Base-by-base conservation (phyloP, 2,888 invertebrate genomes). In the Ferrisia virgata region DNA sequence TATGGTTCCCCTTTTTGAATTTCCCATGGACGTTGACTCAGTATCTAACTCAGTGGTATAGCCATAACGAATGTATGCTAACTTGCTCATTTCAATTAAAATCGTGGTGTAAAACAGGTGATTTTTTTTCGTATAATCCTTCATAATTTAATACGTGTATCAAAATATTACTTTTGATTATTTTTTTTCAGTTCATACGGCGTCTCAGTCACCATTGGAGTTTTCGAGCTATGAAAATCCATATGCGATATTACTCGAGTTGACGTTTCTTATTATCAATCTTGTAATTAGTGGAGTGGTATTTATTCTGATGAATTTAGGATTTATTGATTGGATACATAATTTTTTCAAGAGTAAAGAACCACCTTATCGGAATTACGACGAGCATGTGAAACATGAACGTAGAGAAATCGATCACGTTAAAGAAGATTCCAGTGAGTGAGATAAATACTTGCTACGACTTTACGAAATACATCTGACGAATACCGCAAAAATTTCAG, bases 241-340 rank as follows among this genome's bases (percentile, higher is more conserved):
- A 13, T 18, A 84, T 69, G 87, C 85, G 0, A 85, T 87, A 18
- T 72, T 86, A 25, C 79, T 85, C 81, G 86, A 86, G 40, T 80
- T 86, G 13, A 58, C 85, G 1, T 86, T 86, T 84, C 85, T 87
- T 78, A 82, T 85, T 5, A 39, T 86, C 9, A 86, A 86, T 82
- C 85, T 85, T 33, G 6, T 86, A 8, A n/a, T 87, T 6, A 87
- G 86, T 40, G 79, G 85, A 9, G 11, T 31, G 0, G 11, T 87
- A n/a, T 85, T 87, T 80, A 53, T 86, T 53, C 81, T 87, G 69
- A 85, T 87, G 40, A 87, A 87, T 31, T 25, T 31, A 1, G 80
- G 80, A 3, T n/a, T 47, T 1, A 15, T 53, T 3, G 80, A 47
- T 31, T 15, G n/a, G 1, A 11, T 80, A 18, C 18, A 64, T 64